Conservation (phyloP, 1,140 invertebrate genomes). For the Acromyrmex heyeri region DNA sequence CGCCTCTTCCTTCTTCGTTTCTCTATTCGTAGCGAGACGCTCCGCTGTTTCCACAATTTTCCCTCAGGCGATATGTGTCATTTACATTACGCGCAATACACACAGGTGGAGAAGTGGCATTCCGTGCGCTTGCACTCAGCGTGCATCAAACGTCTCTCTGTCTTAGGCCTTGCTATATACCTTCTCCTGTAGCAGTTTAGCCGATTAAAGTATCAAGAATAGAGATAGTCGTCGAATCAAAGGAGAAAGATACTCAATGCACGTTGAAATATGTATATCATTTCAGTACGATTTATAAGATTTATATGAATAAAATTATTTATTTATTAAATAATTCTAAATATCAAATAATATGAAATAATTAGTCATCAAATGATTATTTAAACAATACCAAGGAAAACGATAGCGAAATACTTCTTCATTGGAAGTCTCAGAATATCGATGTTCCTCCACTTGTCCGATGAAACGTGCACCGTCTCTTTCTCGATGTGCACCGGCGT, state of each 20-base stretch:
- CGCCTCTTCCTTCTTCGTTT: conserved; percentile 30
- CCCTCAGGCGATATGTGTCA: conserved; percentile 82
- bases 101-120: conserved; percentile 37
- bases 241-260: neutral
- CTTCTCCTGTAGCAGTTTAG: conserved; percentile 58
- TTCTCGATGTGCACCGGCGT: conserved; percentile 49
- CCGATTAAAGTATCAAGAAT: conserved; percentile 12
- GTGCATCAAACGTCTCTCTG: conserved; percentile 35
- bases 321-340: too few relatives aligned
- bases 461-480: conserved; percentile 41
- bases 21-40: conserved; percentile 8
- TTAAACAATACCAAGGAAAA: neutral
- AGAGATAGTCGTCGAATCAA: neutral
- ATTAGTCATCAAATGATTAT: neutral
- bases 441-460: conserved; percentile 32
- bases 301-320: too few relatives aligned
- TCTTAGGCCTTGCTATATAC: conserved; percentile 1
- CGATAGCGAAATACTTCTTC: conserved; percentile 1
- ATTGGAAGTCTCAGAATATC: conserved; percentile 40
- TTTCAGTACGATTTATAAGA: neutral
- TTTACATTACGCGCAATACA: conserved; percentile 75
- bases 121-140: conserved; percentile 26
- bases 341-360: too few relatives aligned
- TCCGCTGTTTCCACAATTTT: conserved; percentile 67
- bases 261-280: too few relatives aligned